Percentiles rank a stretch among this genome's conserved stretches.
Evolutionary conservation across 2,888 invertebrate genomes (phyloP).

Genomic region (Saturnia pavonia): DNA sequence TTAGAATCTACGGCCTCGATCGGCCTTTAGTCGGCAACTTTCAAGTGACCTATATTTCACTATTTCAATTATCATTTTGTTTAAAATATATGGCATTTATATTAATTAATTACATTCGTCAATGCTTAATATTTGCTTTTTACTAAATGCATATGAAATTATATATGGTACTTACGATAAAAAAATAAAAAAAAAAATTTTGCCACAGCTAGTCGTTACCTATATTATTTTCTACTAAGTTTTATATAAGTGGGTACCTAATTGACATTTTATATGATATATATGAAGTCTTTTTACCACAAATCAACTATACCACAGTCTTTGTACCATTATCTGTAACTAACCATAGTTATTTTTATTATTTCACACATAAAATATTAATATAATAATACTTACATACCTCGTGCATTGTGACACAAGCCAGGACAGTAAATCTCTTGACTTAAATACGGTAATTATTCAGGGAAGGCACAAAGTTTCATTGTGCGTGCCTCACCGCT

Average conservation of each 20-base stretch:
- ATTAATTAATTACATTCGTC: too few relatives aligned
- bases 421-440: conserved; percentile 56
- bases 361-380: not conserved
- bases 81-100: too few relatives aligned
- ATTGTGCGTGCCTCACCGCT: conserved; percentile 60
- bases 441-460: conserved; percentile 77
- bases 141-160: too few relatives aligned
- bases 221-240: too few relatives aligned
- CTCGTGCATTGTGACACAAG: conserved; percentile 54
- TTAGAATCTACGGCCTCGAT: not conserved
- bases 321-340: not conserved
- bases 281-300: not conserved
- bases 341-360: not conserved
- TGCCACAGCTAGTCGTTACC: too few relatives aligned
- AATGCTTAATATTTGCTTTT: too few relatives aligned
- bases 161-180: too few relatives aligned
- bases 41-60: not conserved
- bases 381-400: not conserved
- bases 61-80: too few relatives aligned
- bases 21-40: not conserved
- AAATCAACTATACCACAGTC: not conserved
- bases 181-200: too few relatives aligned
- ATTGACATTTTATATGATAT: too few relatives aligned
- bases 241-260: too few relatives aligned
- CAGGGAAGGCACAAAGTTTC: conserved; percentile 65